A percentile compares a stretch with the other conserved stretches of the same genome.
These are phyloP conservation scores for Drosophila atripex DNA, from an alignment of 2,888 invertebrate genomes.

Conservation along the genomic window DNA sequence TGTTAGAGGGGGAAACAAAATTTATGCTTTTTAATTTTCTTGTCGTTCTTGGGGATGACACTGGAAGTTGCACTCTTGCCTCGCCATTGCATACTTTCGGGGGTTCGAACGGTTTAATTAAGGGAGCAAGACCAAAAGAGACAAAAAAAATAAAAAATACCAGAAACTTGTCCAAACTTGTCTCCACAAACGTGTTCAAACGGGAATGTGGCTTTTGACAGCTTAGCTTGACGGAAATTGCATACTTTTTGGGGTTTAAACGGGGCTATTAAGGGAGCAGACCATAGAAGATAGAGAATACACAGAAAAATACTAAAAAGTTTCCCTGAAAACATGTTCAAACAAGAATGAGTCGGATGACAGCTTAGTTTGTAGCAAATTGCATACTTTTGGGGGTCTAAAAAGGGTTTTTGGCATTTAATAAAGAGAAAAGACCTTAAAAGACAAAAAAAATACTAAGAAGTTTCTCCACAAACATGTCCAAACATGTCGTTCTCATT, in stretches of 20 bases:
- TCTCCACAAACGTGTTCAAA: background rate
- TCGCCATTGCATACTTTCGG: conserved; percentile 11
- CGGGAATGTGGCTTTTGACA: background rate
- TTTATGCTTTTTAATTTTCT: conserved; percentile 37
- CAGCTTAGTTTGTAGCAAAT: too few species aligned
- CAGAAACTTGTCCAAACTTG: background rate
- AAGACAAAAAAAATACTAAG: too few species aligned
- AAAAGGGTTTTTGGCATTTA: too few species aligned
- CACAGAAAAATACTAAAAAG: too few species aligned
- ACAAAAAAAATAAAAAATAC: background rate
- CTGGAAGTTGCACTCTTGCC: conserved; percentile 32
- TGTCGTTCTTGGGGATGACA: background rate
- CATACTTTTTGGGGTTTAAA: too few species aligned
- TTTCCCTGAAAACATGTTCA: too few species aligned
- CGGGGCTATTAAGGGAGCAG: too few species aligned
- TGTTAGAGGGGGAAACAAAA: conserved; percentile 30
- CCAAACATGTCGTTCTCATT: background rate
- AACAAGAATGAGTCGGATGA: too few species aligned
- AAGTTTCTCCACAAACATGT: background rate
- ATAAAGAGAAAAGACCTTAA: too few species aligned
- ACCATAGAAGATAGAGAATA: too few species aligned
- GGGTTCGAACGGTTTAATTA: background rate
- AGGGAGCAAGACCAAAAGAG: background rate
- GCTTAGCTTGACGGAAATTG: background rate
- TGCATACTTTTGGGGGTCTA: too few species aligned